phyloP scores from a whole-genome alignment of 1,140 invertebrate species.

The Apocrypta bakeri region DNA sequence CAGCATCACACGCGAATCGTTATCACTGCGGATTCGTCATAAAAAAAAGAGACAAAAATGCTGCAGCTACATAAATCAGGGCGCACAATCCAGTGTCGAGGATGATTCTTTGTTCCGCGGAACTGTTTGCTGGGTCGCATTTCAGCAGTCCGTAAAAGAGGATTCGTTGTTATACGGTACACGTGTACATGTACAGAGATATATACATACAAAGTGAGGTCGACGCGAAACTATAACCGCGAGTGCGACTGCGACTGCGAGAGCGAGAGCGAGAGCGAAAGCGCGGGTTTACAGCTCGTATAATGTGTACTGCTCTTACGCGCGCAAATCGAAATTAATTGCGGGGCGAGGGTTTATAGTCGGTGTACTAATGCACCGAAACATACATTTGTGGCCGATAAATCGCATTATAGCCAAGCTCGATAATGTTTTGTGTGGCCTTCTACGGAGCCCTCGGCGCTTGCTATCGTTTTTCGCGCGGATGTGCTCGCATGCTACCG shows the following conservation, averaged over 20 bases:
- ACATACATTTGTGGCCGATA: conserved; percentile 36
- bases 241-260: too few species aligned
- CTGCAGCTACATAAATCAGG: neutral
- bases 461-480: neutral
- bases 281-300: conserved; percentile 21
- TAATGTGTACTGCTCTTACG: conserved; percentile 16
- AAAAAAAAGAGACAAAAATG: neutral
- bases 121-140: neutral
- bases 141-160: conserved; percentile 8
- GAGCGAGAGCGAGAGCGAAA: too few species aligned
- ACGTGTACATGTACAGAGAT: neutral
- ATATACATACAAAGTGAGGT: neutral
- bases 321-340: conserved; percentile 43
- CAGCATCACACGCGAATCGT: neutral
- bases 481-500: neutral
- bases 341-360: conserved; percentile 7
- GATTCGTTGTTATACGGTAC: neutral
- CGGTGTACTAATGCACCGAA: conserved; percentile 22
- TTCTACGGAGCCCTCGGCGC: neutral
- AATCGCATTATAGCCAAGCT: conserved; percentile 18
- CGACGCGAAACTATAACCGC: conserved; percentile 4
- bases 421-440: neutral
- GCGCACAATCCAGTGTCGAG: neutral
- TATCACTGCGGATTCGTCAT: neutral
- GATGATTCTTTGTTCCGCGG: neutral